Evolutionary conservation across 2,113 vertebrate species (phyloP), one percentile per base, ranked within the genome.

Genomic region (Anarrhichthys ocellatus): DNA sequence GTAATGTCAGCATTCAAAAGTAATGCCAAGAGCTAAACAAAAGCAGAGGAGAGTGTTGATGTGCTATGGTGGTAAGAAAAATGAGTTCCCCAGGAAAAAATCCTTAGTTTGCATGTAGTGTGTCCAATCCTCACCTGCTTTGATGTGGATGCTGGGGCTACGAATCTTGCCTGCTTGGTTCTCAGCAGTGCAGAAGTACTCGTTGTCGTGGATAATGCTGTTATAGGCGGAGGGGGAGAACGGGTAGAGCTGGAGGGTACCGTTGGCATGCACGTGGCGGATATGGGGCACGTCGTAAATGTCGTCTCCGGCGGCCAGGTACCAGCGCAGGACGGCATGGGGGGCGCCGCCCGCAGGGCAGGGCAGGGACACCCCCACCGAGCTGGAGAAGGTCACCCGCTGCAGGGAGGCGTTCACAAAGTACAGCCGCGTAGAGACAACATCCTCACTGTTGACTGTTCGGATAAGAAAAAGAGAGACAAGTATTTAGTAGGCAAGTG

Each of bases 351-450:
- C 96, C 44, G 97, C 98, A 6, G 98, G 98, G 95, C 98, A 99
- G 96, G 98, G 98, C 96, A 99, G 97, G 95, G 97, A 98, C 95
- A 96, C 95, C 95, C 95, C 95, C 95, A 96, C 94, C 78, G 98
- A 98, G 96, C 97, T 99, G 96, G 98, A 99, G 93, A 99, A 99
- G 95, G 97, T 99, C 95, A 99, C 97, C 95, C 98, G 97, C 96
- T 99, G 98, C 94, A 99, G 89, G 90, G 98, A 99, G 94, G 97
- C 97, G 92, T 99, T 99, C 96, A 99, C 97, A 98, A 99, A 99
- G 96, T 99, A 99, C 96, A 99, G 97, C 95, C 97, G 98, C 92
- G 97, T 97, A 92, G 95, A 95, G 94, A 97, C 97, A 76, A 96
- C 98, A 99, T 99, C 97, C 94, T 99, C 98, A 86, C 96, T 94